phyloP scores from a whole-genome alignment of 2,888 invertebrate genomes.

The Teleogryllus oceanicus region DNA sequence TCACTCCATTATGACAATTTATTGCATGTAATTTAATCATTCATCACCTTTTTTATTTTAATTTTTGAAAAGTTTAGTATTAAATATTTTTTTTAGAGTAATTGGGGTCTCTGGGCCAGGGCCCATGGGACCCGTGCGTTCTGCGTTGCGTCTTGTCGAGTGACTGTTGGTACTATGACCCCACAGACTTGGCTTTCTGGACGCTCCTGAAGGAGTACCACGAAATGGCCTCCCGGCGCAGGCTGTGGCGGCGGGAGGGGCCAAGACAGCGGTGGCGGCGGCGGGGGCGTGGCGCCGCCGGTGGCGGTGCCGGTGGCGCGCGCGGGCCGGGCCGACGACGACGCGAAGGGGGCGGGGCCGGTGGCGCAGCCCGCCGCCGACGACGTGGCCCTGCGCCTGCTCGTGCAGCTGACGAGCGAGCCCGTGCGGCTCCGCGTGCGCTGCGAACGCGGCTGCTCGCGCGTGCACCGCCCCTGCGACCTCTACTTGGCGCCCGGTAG shows the following conservation, averaged over 20 bases:
- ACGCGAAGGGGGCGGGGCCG: background rate
- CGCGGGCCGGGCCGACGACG: background rate
- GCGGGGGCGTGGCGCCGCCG: background rate
- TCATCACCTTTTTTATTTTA: no score
- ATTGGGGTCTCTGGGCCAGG: no score
- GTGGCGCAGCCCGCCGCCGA: background rate
- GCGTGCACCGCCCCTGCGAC: background rate
- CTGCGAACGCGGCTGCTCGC: background rate
- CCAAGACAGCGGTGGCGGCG: background rate
- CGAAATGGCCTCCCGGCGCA: background rate
- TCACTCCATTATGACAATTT: no score
- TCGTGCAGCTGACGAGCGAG: background rate
- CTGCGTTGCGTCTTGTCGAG: no score
- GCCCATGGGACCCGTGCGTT: no score
- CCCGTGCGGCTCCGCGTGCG: background rate
- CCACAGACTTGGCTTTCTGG: background rate
- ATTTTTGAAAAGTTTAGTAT: no score
- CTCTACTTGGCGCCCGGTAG: background rate
- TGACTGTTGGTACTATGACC: no score
- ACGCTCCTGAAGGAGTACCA: background rate
- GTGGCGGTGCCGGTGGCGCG: background rate
- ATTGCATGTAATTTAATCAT: no score
- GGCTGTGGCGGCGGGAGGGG: background rate
- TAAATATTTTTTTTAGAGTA: no score
- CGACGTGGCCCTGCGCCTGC: background rate